Percentiles rank a stretch among this genome's conserved stretches.
Conservation (phyloP, 1,140 invertebrate genomes). For the Pseudomyrmex cubaensis region DNA sequence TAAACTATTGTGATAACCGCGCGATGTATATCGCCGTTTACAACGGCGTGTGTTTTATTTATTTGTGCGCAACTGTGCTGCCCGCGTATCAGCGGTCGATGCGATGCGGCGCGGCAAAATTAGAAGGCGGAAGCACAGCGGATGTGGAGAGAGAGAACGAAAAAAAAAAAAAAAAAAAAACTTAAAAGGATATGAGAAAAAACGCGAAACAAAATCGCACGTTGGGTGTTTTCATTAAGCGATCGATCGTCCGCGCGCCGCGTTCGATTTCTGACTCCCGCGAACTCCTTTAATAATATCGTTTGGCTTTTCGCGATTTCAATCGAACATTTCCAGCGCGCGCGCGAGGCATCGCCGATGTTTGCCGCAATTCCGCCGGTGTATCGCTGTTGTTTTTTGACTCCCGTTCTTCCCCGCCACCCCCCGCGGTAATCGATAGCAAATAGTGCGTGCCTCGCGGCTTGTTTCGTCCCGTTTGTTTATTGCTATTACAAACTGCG, state of each 20-base stretch:
- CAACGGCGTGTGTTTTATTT: slow-evolving; percentile 34
- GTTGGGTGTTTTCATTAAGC: slow-evolving; percentile 57
- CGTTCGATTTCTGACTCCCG: background rate
- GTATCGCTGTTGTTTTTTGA: slow-evolving; percentile 38
- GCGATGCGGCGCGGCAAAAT: slow-evolving; percentile 11
- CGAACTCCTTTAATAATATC: slow-evolving; percentile 49
- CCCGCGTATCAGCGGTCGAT: slow-evolving; percentile 23
- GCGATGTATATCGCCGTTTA: slow-evolving; percentile 17
- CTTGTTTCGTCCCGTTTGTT: slow-evolving; percentile 49
- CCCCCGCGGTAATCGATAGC: slow-evolving; percentile 43
- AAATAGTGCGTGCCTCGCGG: slow-evolving; percentile 55
- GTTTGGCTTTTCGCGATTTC: slow-evolving; percentile 61
- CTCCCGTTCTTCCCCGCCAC: background rate
- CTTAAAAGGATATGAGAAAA: background rate
- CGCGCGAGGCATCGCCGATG: slow-evolving; percentile 30
- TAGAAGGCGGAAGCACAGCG: slow-evolving; percentile 24
- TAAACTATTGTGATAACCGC: background rate
- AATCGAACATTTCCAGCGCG: slow-evolving; percentile 26
- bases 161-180: background rate
- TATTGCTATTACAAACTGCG: slow-evolving; percentile 46
- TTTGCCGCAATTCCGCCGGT: slow-evolving; percentile 39
- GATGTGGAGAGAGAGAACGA: background rate
- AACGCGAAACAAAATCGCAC: slow-evolving; percentile 19
- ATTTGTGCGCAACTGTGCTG: slow-evolving; percentile 43
- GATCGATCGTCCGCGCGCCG: slow-evolving; percentile 43